Evolutionary conservation across 2,113 vertebrate species (phyloP).

Genomic region (Thalassoma bifasciatum): DNA sequence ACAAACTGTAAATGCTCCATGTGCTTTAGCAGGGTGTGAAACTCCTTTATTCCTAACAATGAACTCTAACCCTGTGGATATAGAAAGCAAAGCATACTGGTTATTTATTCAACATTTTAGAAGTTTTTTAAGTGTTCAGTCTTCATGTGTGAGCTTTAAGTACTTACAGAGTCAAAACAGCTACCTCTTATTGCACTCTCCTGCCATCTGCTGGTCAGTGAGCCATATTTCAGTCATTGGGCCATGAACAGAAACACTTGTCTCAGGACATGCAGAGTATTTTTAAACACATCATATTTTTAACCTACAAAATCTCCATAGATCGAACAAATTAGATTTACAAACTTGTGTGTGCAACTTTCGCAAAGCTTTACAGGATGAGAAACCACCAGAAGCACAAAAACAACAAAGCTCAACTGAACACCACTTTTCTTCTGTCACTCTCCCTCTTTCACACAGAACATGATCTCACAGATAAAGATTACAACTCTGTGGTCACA

Average conservation of each 20-base stretch:
- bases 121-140: not conserved
- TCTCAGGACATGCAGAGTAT: too few relatives aligned
- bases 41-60: not conserved
- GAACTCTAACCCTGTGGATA: not conserved
- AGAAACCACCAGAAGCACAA: too few relatives aligned
- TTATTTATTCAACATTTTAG: not conserved
- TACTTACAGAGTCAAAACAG: not conserved
- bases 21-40: not conserved
- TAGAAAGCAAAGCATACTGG: not conserved
- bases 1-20: not conserved
- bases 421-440: not conserved
- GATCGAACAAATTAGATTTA: too few relatives aligned
- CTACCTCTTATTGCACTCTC: not conserved
- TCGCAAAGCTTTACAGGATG: too few relatives aligned
- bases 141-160: not conserved
- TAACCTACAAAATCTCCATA: too few relatives aligned
- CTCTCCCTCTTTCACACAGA: slow-evolving; percentile 18
- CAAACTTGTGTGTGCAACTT: too few relatives aligned
- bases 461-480: slow-evolving; percentile 40
- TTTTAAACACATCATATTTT: too few relatives aligned
- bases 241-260: not conserved
- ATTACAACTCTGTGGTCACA: slow-evolving; percentile 48
- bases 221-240: not conserved
- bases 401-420: not conserved
- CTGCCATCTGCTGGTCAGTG: slow-evolving; percentile 45